Conservation (phyloP, 2,113 vertebrate genomes). For the Octodon degus region DNA sequence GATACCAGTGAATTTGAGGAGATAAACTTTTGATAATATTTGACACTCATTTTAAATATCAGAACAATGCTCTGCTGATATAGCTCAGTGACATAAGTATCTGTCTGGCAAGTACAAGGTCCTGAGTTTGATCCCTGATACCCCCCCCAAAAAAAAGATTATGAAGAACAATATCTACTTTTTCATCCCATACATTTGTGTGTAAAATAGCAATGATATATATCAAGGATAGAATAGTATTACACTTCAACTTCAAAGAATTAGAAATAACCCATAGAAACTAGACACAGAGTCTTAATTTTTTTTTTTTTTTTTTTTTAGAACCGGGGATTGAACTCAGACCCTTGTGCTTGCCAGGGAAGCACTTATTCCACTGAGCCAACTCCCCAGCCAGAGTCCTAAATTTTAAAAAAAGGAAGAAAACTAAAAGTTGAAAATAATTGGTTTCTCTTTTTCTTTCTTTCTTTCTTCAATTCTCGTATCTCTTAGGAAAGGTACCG, state of each 20-base stretch:
- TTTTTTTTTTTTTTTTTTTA: no score
- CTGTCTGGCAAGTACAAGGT: no score
- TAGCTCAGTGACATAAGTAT: no score
- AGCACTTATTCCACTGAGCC: no score
- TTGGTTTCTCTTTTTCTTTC: neutral
- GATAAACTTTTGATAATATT: neutral
- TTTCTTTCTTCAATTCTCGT: neutral
- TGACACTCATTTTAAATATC: constrained; percentile 6
- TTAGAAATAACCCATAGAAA: neutral
- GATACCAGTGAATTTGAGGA: neutral
- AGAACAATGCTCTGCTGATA: neutral
- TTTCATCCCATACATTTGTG: neutral
- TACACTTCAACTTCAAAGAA: constrained; percentile 25
- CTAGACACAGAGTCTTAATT: neutral
- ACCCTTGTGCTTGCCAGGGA: no score
- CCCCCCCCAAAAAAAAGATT: no score
- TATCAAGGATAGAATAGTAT: neutral
- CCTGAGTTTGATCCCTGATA: no score
- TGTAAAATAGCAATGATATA: constrained; percentile 25
- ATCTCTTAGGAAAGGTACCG: neutral
- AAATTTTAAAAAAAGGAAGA: neutral
- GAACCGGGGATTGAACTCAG: no score
- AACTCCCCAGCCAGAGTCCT: no score
- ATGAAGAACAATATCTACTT: constrained; percentile 6
- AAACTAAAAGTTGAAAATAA: neutral